phyloP scores from a whole-genome alignment of 2,113 vertebrate genomes.

The Azemiops feae region DNA sequence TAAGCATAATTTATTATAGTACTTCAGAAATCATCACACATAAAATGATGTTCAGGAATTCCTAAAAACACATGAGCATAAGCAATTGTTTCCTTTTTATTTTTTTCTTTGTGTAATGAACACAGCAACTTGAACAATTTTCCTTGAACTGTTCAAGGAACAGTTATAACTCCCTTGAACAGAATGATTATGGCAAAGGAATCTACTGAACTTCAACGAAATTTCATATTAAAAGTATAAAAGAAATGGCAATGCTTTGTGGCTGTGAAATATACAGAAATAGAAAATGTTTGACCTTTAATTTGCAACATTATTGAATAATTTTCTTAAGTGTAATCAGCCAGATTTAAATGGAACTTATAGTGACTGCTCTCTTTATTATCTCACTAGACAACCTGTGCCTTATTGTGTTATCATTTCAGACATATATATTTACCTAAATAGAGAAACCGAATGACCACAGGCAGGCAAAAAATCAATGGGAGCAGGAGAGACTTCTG shows the following conservation, averaged over 20 bases:
- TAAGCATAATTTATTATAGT: neutral
- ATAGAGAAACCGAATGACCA: neutral
- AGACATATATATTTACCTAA: neutral
- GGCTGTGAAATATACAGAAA: slow-evolving; percentile 32
- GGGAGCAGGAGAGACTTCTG: neutral
- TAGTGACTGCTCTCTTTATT: slow-evolving; percentile 66
- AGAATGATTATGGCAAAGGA: neutral
- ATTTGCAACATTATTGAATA: slow-evolving; percentile 48
- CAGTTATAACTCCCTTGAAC: neutral
- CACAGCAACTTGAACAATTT: neutral
- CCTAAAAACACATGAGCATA: neutral
- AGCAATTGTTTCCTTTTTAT: neutral
- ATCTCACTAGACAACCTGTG: slow-evolving; percentile 31
- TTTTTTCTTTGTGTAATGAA: neutral
- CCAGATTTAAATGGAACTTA: slow-evolving; percentile 52
- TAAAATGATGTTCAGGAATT: neutral
- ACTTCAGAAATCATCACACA: neutral
- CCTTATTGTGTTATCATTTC: neutral
- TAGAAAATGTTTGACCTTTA: slow-evolving; percentile 45
- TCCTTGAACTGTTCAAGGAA: neutral
- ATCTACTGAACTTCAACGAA: neutral
- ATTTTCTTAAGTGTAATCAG: slow-evolving; percentile 61
- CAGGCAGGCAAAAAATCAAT: neutral
- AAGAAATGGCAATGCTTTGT: slow-evolving; percentile 27
- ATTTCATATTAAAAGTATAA: slow-evolving; percentile 2